phyloP scores from a whole-genome alignment of 2,888 invertebrate species.

The Dysmachus trigonus region DNA sequence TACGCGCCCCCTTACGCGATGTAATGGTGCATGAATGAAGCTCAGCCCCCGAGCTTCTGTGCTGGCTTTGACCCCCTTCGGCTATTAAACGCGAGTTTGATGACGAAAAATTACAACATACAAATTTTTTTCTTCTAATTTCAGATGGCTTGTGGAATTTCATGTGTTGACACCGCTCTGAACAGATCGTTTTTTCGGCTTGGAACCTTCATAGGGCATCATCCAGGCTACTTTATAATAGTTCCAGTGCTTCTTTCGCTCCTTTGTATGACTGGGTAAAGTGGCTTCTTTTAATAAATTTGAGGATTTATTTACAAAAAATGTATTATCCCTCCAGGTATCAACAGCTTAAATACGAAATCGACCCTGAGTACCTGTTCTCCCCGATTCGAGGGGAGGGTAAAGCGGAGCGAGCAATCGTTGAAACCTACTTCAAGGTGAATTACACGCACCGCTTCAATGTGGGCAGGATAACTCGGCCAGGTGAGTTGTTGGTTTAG shows the following conservation, averaged over 20 bases:
- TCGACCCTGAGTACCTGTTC: constrained; percentile 93
- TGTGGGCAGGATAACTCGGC: constrained; percentile 85
- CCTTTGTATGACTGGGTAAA: constrained; percentile 81
- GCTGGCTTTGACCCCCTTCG: constrained; percentile 15
- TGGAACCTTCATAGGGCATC: constrained; percentile 79
- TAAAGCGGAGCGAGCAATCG: constrained; percentile 80
- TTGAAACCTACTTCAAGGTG: constrained; percentile 85
- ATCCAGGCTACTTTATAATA: constrained; percentile 89
- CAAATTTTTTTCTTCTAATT: constrained; percentile 44
- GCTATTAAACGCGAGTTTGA: background rate
- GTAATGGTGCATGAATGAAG: background rate
- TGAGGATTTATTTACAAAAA: background rate
- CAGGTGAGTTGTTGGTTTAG: constrained; percentile 69
- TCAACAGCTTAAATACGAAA: constrained; percentile 86
- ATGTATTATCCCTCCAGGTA: constrained; percentile 63
- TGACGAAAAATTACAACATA: background rate
- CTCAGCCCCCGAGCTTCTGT: background rate
- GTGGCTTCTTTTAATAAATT: constrained; percentile 22
- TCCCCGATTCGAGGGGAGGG: constrained; percentile 88
- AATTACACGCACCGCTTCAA: constrained; percentile 88
- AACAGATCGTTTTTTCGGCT: constrained; percentile 84
- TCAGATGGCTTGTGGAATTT: constrained; percentile 79
- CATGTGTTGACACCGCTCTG: constrained; percentile 81
- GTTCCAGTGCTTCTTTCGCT: constrained; percentile 83
- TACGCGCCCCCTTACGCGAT: background rate